Percentiles rank a stretch among this genome's conserved stretches.
phyloP scores from a whole-genome alignment of 2,113 vertebrate genomes.

The Carassius gibelio region DNA sequence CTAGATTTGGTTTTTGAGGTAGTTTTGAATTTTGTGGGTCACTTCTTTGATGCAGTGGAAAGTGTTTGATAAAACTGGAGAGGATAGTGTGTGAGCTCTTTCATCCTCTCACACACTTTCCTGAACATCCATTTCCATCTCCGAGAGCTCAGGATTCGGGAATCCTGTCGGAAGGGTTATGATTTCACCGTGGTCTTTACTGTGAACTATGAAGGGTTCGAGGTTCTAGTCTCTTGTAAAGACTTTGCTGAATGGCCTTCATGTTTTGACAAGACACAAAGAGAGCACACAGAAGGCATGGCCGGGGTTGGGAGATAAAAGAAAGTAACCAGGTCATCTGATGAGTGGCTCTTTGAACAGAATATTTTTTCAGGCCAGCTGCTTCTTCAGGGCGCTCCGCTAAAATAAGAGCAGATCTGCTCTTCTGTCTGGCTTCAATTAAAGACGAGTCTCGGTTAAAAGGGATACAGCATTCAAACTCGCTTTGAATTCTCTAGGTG shows the following conservation, averaged over 20 bases:
- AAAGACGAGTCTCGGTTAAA: conserved; percentile 9
- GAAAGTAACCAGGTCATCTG: conserved; percentile 28
- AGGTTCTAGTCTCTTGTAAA: background rate
- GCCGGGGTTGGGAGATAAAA: conserved; percentile 4
- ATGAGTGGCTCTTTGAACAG: conserved; percentile 15
- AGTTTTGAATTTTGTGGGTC: background rate
- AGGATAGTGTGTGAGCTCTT: conserved; percentile 17
- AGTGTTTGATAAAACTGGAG: background rate
- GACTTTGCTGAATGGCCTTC: background rate
- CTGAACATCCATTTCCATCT: conserved; percentile 1
- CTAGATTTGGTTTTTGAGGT: background rate
- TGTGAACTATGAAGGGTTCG: background rate
- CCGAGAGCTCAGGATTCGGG: background rate
- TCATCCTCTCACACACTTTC: conserved; percentile 13
- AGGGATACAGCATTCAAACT: background rate
- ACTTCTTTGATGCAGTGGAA: background rate
- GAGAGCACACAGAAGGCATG: conserved; percentile 20
- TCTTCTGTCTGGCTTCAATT: conserved; percentile 2
- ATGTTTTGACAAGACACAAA: conserved; percentile 25
- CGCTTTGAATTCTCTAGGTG: background rate
- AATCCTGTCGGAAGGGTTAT: background rate
- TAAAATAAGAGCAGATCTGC: conserved; percentile 12
- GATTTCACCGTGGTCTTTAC: background rate
- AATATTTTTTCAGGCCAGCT: conserved; percentile 2
- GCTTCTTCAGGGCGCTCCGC: background rate